Base-by-base conservation (phyloP, 2,888 invertebrate species). In the Rhamphomyia laevipes region DNA sequence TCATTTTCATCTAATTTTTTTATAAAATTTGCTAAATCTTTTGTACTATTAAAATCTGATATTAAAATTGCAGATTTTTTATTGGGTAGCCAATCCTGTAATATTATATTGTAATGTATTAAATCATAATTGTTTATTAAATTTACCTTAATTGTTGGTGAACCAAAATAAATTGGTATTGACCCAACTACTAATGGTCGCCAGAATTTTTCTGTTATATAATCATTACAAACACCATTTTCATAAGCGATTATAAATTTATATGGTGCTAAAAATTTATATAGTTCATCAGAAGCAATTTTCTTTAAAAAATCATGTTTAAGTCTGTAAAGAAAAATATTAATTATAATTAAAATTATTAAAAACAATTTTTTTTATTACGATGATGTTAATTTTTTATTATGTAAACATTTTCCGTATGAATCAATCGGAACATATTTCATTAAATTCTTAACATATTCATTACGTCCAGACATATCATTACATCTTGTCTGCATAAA, bases 141-240 rank as follows among this genome's bases (percentile, higher is more conserved):
- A 47, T 56, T 57, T 54, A 67, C 70, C 48, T 59, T 58, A 48
- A 87, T 75, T 27, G 76, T 75, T 2, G 86, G 83, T 0, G 90
- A 84, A 7, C 90, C 89, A 62, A 84, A 80, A 63, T 89, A 87
- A 56, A 91, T 77, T 2, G 90, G 90, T 21, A 91, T 76, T n/a
- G 82, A 77, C 1, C 90, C 90, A 9, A 82, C 77, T 51, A 80
- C 77, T 23, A 91, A 73, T 0, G 90, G 81, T 21, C 89, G 74
- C 90, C 90, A 91, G 56, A 87, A 74, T 64, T 91, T 91, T 66
- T 91, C 90, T 0, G 89, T 89, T 5, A 90, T 77, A 62, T 91
- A 91, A 71, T 91, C 90, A 18, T 84, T 73, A 65, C 90, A 90
- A 6, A 82, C 73, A 0, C 84, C 84, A 71, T 91, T 91, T 68